Evolutionary conservation across 2,113 vertebrate genomes (phyloP), one percentile per base, ranked within the genome.

Genomic region (Labeo rohita): DNA sequence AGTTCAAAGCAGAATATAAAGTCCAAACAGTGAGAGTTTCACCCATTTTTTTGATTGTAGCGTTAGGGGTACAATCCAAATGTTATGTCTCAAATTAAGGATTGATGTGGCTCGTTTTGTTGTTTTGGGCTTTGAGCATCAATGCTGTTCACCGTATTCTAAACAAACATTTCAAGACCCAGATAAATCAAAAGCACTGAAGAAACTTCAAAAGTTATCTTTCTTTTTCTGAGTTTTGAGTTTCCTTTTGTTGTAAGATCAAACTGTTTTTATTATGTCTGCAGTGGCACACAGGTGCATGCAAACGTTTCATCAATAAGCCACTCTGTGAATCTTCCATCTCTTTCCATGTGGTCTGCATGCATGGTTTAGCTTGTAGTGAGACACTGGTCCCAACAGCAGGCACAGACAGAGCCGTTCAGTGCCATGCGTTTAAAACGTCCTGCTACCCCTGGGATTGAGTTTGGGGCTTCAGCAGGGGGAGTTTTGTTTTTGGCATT

Each of bases 401-500:
- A 59, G 81, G 49, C 85, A 54, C 68, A 83, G 84, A 79, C 78
- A 72, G 50, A 79, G 28, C 59, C 2, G 45, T 56, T 75, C 36
- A 78, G 74, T 15, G n/a, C 15, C 47, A 21, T 56, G 21, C 36
- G 45, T 81, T 84, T 93, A 87, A 91, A 89, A 65, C 68, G 47
- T 86, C 87, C 74, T 88, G 87, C 63, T 90, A 66, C 91, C 90
- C 91, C 79, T 85, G 93, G 88, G 89, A 50, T 85, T 84, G 75
- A 75, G 63, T 73, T 23, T 36, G 34, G 39, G 50, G 28, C n/a
- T 65, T 15, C 66, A 8, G 85, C 49, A 70, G 85, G 85, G 50
- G 87, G 83, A 80, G 56, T 87, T 89, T 90, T 87, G 73, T 83
- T 88, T 90, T 90, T 86, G 72, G 84, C 88, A 88, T 90, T 91